Evolutionary conservation across 30 jellyfish, hydroid and myxozoan genomes (phyloP), one percentile per base, ranked within the genome.

Genomic region (Turritopsis dohrnii): DNA sequence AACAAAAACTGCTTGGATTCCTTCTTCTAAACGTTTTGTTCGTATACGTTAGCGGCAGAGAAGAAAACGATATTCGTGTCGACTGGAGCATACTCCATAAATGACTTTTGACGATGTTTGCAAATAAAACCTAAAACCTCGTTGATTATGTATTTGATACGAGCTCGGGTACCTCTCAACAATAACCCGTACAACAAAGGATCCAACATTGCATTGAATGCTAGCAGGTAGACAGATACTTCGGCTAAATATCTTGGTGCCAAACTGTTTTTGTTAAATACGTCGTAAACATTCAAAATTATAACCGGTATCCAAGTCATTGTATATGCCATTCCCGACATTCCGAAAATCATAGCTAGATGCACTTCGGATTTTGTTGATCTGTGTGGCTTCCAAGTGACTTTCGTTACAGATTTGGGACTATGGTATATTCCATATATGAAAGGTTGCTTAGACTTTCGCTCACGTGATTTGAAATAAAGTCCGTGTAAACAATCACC

Each of bases 261-360:
- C 22, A 79, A 79, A 53, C 29, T 83, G 4, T 17, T 53, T 52
- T 83, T 29, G 13, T 79, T 77, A 5, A 79, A 28, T 29, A 79
- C 29, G 26, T 79, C 81, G 54, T 26, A 27, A 52, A 53, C 27
- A 9, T 8, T 22, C 85, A 79, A 8, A 7, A 25, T 21, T 18
- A 79, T 53, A 22, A 79, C 83, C 24, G 85, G 85, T 29, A 79
- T 21, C 85, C 85, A 79, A 21, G 85, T 52, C 26, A 79, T 25
- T 19, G 27, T 21, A 21, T 29, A 79, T 19, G 85, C 65, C 29
- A 31, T 53, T 1, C 80, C 85, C 7, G 65, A 76, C 8, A 52
- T 79, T n/a, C 31, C 80, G 54, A 79, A 79, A 25, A 79, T 77
- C 84, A 31, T 25, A 52, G 85, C 85, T 19, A 79, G 75, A 21